Evolutionary conservation across 2,113 vertebrate genomes (phyloP).

Genomic region (Lophochroa leadbeateri): DNA sequence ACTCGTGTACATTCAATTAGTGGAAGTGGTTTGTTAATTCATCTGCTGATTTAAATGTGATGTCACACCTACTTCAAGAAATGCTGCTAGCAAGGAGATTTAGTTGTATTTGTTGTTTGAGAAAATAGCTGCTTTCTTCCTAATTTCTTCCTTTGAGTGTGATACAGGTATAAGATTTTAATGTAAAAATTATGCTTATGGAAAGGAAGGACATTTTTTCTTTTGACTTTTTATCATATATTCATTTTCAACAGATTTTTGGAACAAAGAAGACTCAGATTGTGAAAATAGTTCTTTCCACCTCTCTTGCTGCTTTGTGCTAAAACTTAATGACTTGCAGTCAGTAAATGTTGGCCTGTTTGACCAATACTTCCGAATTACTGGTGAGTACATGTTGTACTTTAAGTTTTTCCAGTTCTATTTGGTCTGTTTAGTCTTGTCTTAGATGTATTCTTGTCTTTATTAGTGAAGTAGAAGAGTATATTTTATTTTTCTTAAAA

Average conservation of each 20-base stretch:
- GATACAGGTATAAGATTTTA: not conserved
- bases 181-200: not conserved
- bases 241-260: slow-evolving; percentile 74
- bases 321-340: slow-evolving; percentile 84
- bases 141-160: not conserved
- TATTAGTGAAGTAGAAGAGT: not conserved
- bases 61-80: not conserved
- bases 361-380: slow-evolving; percentile 94
- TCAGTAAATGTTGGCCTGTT: slow-evolving; percentile 94
- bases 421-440: not conserved
- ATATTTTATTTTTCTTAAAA: not conserved
- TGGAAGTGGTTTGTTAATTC: not conserved
- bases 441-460: not conserved
- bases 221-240: not conserved
- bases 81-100: not conserved
- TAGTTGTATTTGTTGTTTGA: not conserved
- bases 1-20: not conserved
- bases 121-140: not conserved
- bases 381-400: slow-evolving; percentile 77
- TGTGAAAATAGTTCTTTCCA: slow-evolving; percentile 79
- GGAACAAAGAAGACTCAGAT: slow-evolving; percentile 77
- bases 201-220: not conserved
- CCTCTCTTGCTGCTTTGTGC: slow-evolving; percentile 83
- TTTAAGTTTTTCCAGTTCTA: not conserved
- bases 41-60: not conserved